Evolutionary conservation across 2,797 vertebrate genomes (phyloP).

Genomic region (Cheirogaleus major): DNA sequence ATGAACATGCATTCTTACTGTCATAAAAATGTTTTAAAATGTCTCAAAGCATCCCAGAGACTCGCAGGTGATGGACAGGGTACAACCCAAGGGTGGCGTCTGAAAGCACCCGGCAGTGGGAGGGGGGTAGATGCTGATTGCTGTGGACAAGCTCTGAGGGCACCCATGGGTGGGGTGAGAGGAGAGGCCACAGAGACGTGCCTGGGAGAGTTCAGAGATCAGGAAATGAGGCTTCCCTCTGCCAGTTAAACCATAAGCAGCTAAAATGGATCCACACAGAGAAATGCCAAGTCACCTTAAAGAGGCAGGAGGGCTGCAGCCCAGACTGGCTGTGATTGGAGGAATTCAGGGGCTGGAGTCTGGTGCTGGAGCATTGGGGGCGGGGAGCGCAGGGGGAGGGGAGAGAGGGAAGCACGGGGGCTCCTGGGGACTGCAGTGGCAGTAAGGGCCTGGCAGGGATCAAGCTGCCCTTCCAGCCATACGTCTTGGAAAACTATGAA

Average conservation of each 20-base stretch:
- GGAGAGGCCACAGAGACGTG: neutral
- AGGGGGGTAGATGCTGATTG: neutral
- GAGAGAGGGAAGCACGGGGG: neutral
- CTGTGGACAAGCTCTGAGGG: neutral
- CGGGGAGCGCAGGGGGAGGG: neutral
- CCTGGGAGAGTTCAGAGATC: conserved; percentile 1
- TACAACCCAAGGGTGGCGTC: neutral
- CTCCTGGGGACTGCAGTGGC: fast-evolving
- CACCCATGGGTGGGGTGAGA: neutral
- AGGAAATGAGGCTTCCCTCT: neutral
- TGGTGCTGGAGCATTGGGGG: neutral
- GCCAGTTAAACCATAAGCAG: conserved; percentile 10
- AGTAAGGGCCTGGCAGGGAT: neutral
- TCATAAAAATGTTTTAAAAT: neutral
- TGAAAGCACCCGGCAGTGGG: neutral
- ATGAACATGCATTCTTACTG: neutral
- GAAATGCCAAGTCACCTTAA: conserved; percentile 79
- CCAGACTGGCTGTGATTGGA: conserved; percentile 22
- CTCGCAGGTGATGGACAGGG: neutral
- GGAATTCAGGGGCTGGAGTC: neutral
- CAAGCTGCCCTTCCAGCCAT: neutral
- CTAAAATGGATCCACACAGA: conserved; percentile 65
- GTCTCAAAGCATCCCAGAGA: neutral
- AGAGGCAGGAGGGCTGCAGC: conserved; percentile 67
- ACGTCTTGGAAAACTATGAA: neutral